Evolutionary conservation across 2,888 invertebrate genomes (phyloP).

Genomic region (Theodoxus fluviatilis): DNA sequence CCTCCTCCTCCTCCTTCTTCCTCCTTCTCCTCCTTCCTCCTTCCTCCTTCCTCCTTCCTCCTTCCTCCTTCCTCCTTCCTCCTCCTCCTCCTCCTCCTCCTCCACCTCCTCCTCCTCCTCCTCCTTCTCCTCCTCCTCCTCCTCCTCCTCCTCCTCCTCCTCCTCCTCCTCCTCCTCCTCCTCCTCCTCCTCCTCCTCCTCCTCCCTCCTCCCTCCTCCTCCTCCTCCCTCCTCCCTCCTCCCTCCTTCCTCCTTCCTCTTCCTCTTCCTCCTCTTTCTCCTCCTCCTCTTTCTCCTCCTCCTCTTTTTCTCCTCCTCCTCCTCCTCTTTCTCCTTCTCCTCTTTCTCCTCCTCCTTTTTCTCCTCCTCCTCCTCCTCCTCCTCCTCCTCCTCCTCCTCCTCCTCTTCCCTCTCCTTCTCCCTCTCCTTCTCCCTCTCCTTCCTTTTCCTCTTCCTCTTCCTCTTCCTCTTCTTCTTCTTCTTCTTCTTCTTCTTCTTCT

Average conservation of each 20-base stretch:
- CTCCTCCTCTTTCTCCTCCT: not conserved
- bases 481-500: not conserved
- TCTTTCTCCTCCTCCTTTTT: not conserved
- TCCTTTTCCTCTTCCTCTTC: not conserved
- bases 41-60: not conserved
- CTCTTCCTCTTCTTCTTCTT: not conserved
- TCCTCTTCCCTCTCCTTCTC: slow-evolving; percentile 6
- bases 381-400: not conserved
- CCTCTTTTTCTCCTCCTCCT: not conserved
- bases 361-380: not conserved
- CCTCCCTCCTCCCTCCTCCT: not conserved
- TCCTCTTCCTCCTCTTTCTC: not conserved
- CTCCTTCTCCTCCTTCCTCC: too few relatives aligned
- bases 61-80: not conserved
- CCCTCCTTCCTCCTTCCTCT: not conserved
- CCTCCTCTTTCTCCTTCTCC: not conserved
- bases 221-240: not conserved
- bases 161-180: too few relatives aligned
- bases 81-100: too few relatives aligned
- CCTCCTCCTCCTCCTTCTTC: slow-evolving; percentile 19
- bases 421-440: not conserved
- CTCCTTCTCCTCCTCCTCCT: too few relatives aligned
- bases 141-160: too few relatives aligned
- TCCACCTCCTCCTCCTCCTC: too few relatives aligned
- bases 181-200: too few relatives aligned